phyloP scores from a whole-genome alignment of 2,797 vertebrate species.

The Gambusia yucatana region DNA sequence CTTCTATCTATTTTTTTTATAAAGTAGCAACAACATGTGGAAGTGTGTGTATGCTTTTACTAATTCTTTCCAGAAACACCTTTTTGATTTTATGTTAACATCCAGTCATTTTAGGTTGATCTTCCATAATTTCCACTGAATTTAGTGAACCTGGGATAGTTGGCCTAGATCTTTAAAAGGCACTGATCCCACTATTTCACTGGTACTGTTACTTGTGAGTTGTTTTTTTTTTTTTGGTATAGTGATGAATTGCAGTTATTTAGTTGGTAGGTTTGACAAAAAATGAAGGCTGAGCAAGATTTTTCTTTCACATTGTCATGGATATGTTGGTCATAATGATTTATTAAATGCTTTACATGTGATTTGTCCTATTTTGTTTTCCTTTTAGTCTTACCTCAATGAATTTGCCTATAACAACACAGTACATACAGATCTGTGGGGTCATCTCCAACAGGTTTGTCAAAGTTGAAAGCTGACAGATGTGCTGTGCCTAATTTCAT shows the following conservation, averaged over 20 bases:
- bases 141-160: background rate
- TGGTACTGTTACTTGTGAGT: background rate
- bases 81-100: background rate
- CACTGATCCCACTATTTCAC: background rate
- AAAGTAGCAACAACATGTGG: background rate
- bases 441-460: slow-evolving; percentile 85
- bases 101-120: background rate
- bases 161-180: background rate
- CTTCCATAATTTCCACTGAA: background rate
- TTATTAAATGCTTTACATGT: background rate
- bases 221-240: background rate
- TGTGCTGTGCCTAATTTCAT: background rate
- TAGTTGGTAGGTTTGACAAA: background rate
- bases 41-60: background rate
- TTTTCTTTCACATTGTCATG: background rate
- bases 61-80: background rate
- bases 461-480: background rate
- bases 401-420: slow-evolving; percentile 85
- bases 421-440: slow-evolving; percentile 86
- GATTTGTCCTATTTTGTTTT: slow-evolving; percentile 11
- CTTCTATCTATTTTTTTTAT: background rate
- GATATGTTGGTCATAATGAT: background rate
- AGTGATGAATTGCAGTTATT: background rate
- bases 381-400: slow-evolving; percentile 88
- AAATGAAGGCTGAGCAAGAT: background rate